Conservation (phyloP, 2,888 invertebrate genomes). For the Ectropis crepuscularia region DNA sequence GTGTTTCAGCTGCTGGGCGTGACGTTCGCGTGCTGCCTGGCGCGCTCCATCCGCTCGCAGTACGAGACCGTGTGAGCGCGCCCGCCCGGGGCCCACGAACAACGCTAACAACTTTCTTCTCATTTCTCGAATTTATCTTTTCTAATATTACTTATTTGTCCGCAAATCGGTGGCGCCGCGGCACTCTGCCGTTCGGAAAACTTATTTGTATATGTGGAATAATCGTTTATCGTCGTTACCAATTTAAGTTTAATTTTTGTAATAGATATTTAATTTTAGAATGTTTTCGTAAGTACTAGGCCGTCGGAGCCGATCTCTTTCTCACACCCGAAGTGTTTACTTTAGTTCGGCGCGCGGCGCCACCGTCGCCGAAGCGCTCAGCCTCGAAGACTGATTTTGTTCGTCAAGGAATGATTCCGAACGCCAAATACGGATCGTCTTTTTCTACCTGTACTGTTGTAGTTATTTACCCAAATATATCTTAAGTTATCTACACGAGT, state of each 20-base stretch:
- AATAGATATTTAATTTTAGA: too few relatives aligned
- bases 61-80: conserved; percentile 91
- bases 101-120: conserved; percentile 9
- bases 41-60: conserved; percentile 95
- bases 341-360: too few relatives aligned
- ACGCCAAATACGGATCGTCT: conserved; percentile 56
- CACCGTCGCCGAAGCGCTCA: conserved; percentile 62
- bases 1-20: conserved; percentile 92
- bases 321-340: too few relatives aligned
- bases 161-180: too few relatives aligned
- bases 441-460: conserved; percentile 50
- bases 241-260: conserved; percentile 43
- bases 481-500: conserved; percentile 19
- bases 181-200: conserved; percentile 11
- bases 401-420: conserved; percentile 43
- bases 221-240: conserved; percentile 53
- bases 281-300: too few relatives aligned
- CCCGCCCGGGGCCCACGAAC: conserved; percentile 88
- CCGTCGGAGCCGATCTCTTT: too few relatives aligned
- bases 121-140: conserved; percentile 19
- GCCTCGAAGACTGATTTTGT: conserved; percentile 79
- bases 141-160: conserved; percentile 34
- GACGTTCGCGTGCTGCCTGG: conserved; percentile 96
- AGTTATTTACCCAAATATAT: conserved; percentile 43
- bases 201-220: conserved; percentile 57